These are phyloP conservation scores for Perognathus longimembris DNA, from an alignment of 2,113 vertebrate genomes.

Conservation along the genomic window DNA sequence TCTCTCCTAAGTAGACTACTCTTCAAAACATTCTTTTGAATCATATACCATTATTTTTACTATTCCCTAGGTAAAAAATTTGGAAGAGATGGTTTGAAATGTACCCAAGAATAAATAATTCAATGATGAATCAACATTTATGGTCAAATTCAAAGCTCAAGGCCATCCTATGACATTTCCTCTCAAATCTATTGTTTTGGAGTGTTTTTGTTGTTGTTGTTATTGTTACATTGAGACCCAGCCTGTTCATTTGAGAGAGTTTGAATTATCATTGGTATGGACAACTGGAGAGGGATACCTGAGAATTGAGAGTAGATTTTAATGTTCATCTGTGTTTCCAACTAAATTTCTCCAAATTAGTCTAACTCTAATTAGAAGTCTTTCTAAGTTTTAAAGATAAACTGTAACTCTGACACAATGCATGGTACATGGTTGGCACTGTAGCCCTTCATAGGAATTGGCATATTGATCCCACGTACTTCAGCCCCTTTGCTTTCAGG, in stretches of 20 bases:
- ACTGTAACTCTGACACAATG: not conserved
- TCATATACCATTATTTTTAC: not conserved
- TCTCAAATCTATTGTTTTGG: not conserved
- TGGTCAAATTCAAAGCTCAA: not conserved
- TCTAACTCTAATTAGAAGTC: not conserved
- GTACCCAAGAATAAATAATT: not conserved
- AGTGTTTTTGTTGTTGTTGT: not conserved
- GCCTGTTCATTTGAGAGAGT: not conserved
- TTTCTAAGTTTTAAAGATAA: not conserved
- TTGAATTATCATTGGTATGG: constrained; percentile 9
- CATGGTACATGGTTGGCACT: not conserved
- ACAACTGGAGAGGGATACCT: not conserved
- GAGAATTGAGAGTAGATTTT: not conserved
- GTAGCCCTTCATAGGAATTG: not conserved
- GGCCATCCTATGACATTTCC: not conserved
- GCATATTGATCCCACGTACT: not conserved
- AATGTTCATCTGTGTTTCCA: not conserved
- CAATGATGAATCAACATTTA: not conserved
- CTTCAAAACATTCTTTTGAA: constrained; percentile 13
- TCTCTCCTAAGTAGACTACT: not conserved
- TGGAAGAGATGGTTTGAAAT: not conserved
- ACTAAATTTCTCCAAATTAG: not conserved
- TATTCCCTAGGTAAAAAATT: not conserved
- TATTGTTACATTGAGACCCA: not conserved
- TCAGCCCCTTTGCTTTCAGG: not conserved